These are phyloP conservation scores for Virgularia gustaviana DNA, from an alignment of 92 coral and sea anemone species.

Conservation along the genomic window DNA sequence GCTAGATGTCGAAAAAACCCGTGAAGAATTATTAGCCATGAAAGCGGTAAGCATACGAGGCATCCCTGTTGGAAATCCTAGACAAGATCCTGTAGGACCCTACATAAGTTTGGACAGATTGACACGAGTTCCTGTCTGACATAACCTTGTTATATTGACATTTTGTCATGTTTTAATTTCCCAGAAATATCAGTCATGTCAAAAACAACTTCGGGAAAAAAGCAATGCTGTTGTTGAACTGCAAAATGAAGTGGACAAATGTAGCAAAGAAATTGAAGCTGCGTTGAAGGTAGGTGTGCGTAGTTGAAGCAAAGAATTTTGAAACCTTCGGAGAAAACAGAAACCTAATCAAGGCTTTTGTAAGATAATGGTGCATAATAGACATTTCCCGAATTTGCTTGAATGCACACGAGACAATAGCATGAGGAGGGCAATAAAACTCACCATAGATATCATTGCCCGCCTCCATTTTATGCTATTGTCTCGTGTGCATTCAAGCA, in stretches of 20 bases:
- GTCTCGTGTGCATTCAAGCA: too few species aligned
- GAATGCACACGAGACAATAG: too few species aligned
- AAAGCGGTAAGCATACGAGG: slow-evolving; percentile 65
- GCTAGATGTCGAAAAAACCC: slow-evolving; percentile 62
- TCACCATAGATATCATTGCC: too few species aligned
- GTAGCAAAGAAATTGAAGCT: slow-evolving; percentile 50
- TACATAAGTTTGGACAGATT: background rate
- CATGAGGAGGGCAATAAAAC: too few species aligned
- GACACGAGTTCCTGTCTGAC: background rate
- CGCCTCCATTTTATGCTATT: too few species aligned
- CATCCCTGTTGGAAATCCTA: too few species aligned
- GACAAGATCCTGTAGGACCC: background rate
- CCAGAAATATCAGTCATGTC: slow-evolving; percentile 78
- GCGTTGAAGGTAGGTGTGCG: slow-evolving; percentile 28
- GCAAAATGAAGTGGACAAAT: slow-evolving; percentile 69
- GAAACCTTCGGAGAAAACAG: too few species aligned
- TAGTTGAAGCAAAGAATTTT: too few species aligned
- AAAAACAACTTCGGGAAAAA: slow-evolving; percentile 79
- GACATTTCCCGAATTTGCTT: too few species aligned
- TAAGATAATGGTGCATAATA: too few species aligned
- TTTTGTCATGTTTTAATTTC: background rate
- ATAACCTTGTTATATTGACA: background rate
- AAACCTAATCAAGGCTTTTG: too few species aligned
- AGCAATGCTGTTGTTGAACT: slow-evolving; percentile 60
- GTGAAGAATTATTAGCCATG: slow-evolving; percentile 51